Evolutionary conservation across 2,888 invertebrate genomes (phyloP).

Genomic region (Chaetoderma sp.): DNA sequence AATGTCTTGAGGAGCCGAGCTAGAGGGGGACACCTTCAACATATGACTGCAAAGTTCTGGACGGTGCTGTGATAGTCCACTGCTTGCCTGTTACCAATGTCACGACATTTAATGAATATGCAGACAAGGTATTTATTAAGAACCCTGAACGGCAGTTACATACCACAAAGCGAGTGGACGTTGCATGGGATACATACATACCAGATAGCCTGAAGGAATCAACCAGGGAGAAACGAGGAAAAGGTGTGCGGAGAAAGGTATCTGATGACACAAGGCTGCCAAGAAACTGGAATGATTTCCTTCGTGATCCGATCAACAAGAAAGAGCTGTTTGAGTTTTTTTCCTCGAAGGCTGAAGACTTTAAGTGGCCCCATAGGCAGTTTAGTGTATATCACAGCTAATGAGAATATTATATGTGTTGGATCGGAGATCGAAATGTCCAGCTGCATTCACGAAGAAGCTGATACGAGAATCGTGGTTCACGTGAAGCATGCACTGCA

Average conservation of each 20-base stretch:
- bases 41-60: slow-evolving; percentile 25
- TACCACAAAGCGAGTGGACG: slow-evolving; percentile 26
- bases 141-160: slow-evolving; percentile 24
- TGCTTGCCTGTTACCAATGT: slow-evolving; percentile 12
- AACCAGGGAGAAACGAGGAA: slow-evolving; percentile 34
- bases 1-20: neutral
- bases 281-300: slow-evolving; percentile 31
- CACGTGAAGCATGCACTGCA: no score
- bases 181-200: slow-evolving; percentile 35
- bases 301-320: slow-evolving; percentile 19
- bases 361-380: slow-evolving; percentile 13
- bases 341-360: slow-evolving; percentile 7
- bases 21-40: neutral
- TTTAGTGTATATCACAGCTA: no score
- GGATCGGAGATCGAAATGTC: no score
- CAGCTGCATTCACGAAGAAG: no score
- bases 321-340: slow-evolving; percentile 25
- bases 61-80: slow-evolving; percentile 36
- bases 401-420: no score
- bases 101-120: slow-evolving; percentile 38
- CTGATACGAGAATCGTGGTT: no score
- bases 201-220: slow-evolving; percentile 32
- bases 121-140: slow-evolving; percentile 23
- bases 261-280: no score
- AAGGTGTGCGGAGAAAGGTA: slow-evolving; percentile 29